A percentile compares a stretch with the other conserved stretches of the same genome.
These are phyloP conservation scores for Proisotoma minuta DNA, from an alignment of 2,888 invertebrate genomes.

Conservation along the genomic window DNA sequence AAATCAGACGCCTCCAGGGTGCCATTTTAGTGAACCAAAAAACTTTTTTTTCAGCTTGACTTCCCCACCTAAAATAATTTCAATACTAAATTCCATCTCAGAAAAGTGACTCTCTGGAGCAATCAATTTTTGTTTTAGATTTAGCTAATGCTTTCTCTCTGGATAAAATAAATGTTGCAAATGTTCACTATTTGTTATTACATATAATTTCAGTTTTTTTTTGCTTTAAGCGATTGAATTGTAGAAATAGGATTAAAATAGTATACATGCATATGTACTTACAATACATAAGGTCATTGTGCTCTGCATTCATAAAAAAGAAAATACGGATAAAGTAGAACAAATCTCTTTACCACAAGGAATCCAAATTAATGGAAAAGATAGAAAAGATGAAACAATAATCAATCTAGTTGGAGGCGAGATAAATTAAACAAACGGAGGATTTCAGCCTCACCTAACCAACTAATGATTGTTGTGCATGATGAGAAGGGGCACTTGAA, in stretches of 20 bases:
- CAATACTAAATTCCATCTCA: constrained; percentile 2
- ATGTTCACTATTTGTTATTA: too few species aligned
- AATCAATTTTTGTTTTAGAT: constrained; percentile 14
- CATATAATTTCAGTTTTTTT: too few species aligned
- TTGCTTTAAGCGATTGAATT: too few species aligned
- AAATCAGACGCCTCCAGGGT: constrained; percentile 16
- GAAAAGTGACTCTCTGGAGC: constrained; percentile 10
- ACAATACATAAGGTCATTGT: too few species aligned
- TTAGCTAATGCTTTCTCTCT: constrained; percentile 6
- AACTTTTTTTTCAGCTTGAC: constrained; percentile 11
- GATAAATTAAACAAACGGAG: background rate
- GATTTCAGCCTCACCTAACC: background rate
- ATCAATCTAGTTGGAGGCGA: constrained; percentile 8
- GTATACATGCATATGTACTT: too few species aligned
- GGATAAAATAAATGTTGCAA: background rate
- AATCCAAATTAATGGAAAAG: constrained; percentile 13
- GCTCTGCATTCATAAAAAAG: too few species aligned
- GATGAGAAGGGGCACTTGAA: constrained; percentile 11
- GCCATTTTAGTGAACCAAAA: constrained; percentile 15
- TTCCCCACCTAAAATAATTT: constrained; percentile 15
- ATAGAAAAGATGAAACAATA: constrained; percentile 14
- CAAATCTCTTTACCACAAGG: background rate
- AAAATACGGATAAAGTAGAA: background rate
- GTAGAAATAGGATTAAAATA: too few species aligned
- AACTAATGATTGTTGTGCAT: constrained; percentile 9